Percentiles rank a stretch among this genome's conserved stretches.
Conservation (phyloP, 2,797 vertebrate species). For the Gorsachius magnificus region DNA sequence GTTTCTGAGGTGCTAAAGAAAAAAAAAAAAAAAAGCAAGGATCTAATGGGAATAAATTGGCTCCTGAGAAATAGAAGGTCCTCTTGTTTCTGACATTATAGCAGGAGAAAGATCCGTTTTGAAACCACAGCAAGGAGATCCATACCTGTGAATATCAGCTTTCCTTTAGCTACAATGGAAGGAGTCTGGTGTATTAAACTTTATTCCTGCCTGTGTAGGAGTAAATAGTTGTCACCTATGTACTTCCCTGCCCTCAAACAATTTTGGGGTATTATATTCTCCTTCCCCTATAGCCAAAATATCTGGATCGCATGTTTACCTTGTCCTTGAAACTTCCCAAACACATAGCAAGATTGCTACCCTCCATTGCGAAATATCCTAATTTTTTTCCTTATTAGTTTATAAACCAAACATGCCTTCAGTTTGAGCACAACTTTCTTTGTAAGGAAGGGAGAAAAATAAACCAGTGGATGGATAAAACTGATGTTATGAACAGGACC, state of each 20-base stretch:
- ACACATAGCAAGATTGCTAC: accelerated
- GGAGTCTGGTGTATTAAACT: neutral
- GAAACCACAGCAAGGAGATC: neutral
- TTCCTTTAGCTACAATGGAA: neutral
- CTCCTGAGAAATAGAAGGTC: neutral
- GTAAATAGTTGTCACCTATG: neutral
- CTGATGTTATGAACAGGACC: accelerated
- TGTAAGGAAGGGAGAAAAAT: neutral
- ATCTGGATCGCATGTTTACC: neutral
- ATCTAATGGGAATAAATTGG: neutral
- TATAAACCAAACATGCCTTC: neutral
- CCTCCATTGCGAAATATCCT: accelerated
- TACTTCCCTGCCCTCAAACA: neutral
- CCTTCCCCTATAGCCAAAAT: neutral
- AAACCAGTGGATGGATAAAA: neutral
- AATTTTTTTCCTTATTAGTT: neutral
- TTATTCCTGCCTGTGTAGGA: neutral
- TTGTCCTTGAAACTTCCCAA: neutral
- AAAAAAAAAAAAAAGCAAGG: neutral
- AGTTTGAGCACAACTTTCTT: neutral
- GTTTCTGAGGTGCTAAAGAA: neutral
- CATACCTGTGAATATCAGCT: neutral
- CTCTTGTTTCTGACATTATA: neutral
- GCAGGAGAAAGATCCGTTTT: neutral
- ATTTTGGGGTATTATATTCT: neutral